These are phyloP conservation scores for Aromia moschata DNA, from an alignment of 2,888 invertebrate species.

Conservation along the genomic window DNA sequence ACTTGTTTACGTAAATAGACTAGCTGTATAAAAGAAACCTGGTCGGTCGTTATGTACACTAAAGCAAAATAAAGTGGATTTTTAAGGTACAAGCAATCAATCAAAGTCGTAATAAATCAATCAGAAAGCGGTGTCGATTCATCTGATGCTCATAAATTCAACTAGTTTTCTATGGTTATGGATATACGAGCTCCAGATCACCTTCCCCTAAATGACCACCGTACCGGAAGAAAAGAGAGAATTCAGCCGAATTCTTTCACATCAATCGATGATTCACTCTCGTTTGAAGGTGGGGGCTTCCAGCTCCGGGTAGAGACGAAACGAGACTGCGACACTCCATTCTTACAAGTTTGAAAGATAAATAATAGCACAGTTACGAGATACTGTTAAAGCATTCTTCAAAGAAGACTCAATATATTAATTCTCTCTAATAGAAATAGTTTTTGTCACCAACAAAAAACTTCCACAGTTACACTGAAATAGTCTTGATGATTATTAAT, in stretches of 20 bases:
- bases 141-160: constrained; percentile 57
- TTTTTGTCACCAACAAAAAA: too few relatives aligned
- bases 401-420: too few relatives aligned
- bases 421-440: too few relatives aligned
- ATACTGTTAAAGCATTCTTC: too few relatives aligned
- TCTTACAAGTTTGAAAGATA: too few relatives aligned
- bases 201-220: constrained; percentile 41
- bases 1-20: constrained; percentile 30
- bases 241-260: constrained; percentile 37
- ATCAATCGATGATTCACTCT: constrained; percentile 42
- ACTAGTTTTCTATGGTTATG: constrained; percentile 46
- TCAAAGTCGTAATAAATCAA: constrained; percentile 62
- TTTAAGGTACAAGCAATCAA: constrained; percentile 54
- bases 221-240: constrained; percentile 42
- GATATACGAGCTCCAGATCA: constrained; percentile 36
- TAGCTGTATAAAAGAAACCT: constrained; percentile 15
- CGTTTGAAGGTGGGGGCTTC: constrained; percentile 15
- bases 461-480: too few relatives aligned
- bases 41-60: constrained; percentile 37
- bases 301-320: constrained; percentile 20
- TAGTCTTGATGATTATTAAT: too few relatives aligned
- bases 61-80: constrained; percentile 42
- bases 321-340: neutral
- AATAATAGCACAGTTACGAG: too few relatives aligned
- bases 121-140: constrained; percentile 55